phyloP scores from a whole-genome alignment of 1,140 invertebrate genomes.

The Vanessa tameamea region DNA sequence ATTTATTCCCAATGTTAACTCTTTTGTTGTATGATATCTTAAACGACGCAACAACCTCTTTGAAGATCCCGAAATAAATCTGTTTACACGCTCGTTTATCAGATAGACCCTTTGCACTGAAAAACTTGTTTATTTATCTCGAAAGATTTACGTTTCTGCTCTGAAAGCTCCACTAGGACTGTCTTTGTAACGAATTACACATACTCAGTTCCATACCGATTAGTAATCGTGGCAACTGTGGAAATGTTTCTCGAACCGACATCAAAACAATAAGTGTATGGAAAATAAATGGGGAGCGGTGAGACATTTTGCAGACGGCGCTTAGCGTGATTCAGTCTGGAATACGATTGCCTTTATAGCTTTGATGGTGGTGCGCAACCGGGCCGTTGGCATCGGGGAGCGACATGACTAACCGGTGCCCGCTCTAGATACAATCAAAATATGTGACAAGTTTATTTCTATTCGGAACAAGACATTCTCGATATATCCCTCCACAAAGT shows the following conservation, averaged over 20 bases:
- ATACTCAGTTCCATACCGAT: neutral
- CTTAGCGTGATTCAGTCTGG: slow-evolving; percentile 76
- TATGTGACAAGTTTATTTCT: slow-evolving; percentile 81
- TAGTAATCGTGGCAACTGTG: slow-evolving; percentile 24
- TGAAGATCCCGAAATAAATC: slow-evolving; percentile 42
- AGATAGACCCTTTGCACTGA: slow-evolving; percentile 36
- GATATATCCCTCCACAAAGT: slow-evolving; percentile 72
- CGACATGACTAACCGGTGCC: slow-evolving; percentile 75
- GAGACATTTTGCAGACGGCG: slow-evolving; percentile 81
- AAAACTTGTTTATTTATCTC: slow-evolving; percentile 34
- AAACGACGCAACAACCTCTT: slow-evolving; percentile 55
- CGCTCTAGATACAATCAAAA: slow-evolving; percentile 80
- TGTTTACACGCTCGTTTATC: slow-evolving; percentile 44
- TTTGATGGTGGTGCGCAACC: slow-evolving; percentile 59
- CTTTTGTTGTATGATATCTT: slow-evolving; percentile 65
- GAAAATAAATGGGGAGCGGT: slow-evolving; percentile 62
- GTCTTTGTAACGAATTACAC: slow-evolving; percentile 11
- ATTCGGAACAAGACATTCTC: slow-evolving; percentile 77
- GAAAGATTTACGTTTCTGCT: slow-evolving; percentile 23
- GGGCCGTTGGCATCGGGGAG: slow-evolving; percentile 74
- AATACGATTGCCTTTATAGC: slow-evolving; percentile 76
- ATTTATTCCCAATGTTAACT: slow-evolving; percentile 67
- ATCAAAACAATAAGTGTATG: slow-evolving; percentile 38
- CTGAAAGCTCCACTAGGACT: slow-evolving; percentile 11
- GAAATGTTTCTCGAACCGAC: slow-evolving; percentile 28